A percentile compares a stretch with the other conserved stretches of the same genome.
phyloP scores from a whole-genome alignment of 2,797 vertebrate species.

The Petrocephalus sullivani region DNA sequence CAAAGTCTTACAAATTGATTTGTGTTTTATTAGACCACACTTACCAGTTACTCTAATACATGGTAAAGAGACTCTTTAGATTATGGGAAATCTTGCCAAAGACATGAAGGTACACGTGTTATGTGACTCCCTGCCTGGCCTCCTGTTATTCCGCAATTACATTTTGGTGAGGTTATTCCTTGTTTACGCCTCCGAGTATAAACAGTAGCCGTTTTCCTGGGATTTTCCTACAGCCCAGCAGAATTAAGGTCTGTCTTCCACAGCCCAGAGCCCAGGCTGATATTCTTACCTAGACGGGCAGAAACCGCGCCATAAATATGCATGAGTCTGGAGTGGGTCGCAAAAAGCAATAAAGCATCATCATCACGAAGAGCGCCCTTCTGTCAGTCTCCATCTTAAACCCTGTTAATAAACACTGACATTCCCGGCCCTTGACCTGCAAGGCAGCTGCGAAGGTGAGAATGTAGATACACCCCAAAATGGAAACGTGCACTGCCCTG shows the following conservation, averaged over 20 bases:
- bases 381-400: conserved; percentile 54
- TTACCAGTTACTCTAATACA: conserved; percentile 59
- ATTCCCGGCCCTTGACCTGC: conserved; percentile 59
- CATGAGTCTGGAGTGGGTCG: conserved; percentile 53
- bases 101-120: conserved; percentile 29
- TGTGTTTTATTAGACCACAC: conserved; percentile 42
- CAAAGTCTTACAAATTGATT: conserved; percentile 59
- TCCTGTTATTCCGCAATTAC: conserved; percentile 20
- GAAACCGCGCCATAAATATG: conserved; percentile 64
- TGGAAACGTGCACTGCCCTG: not conserved
- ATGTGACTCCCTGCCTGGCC: conserved; percentile 17
- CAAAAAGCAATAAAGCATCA: conserved; percentile 65
- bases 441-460: conserved; percentile 44
- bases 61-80: conserved; percentile 55
- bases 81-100: conserved; percentile 47
- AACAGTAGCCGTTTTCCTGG: not conserved
- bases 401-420: conserved; percentile 65
- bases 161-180: not conserved
- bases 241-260: conserved; percentile 34
- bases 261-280: conserved; percentile 50
- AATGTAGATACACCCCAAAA: conserved; percentile 1
- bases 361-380: conserved; percentile 60
- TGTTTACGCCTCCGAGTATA: not conserved
- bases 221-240: not conserved
- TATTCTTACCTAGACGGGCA: conserved; percentile 29